Evolutionary conservation across 2,888 invertebrate genomes (phyloP).

Genomic region (Plemyria rubiginata): DNA sequence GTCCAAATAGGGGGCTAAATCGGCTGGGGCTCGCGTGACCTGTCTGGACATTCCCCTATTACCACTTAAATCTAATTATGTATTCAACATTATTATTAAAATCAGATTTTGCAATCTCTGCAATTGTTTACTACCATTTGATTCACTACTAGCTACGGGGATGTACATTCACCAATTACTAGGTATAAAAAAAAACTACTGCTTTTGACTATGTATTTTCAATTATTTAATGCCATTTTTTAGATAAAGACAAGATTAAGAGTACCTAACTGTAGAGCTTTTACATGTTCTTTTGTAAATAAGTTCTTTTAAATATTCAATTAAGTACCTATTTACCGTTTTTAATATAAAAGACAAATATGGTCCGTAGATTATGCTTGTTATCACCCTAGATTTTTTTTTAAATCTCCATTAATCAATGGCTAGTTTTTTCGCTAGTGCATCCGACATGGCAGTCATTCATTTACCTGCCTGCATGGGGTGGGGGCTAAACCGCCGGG

Average conservation of each 20-base stretch:
- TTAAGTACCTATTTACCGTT: no score
- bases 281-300: no score
- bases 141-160: neutral
- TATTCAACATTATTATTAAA: conserved; percentile 35
- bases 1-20: conserved; percentile 38
- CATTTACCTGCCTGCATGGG: conserved; percentile 64
- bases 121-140: conserved; percentile 20
- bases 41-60: conserved; percentile 34
- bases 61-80: conserved; percentile 33
- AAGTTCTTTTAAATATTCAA: no score
- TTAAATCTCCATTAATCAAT: conserved; percentile 27
- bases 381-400: conserved; percentile 6
- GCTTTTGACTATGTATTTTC: neutral
- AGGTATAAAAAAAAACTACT: neutral
- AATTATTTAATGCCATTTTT: no score
- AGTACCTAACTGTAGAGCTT: no score
- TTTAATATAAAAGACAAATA: neutral
- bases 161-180: neutral
- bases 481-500: conserved; percentile 46
- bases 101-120: conserved; percentile 34
- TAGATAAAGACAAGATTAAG: no score
- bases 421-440: conserved; percentile 36
- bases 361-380: neutral
- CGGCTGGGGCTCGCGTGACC: conserved; percentile 31
- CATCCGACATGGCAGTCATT: conserved; percentile 42